These are phyloP conservation scores for Capricornis sumatraensis DNA, from an alignment of 2,113 vertebrate genomes.

Conservation along the genomic window DNA sequence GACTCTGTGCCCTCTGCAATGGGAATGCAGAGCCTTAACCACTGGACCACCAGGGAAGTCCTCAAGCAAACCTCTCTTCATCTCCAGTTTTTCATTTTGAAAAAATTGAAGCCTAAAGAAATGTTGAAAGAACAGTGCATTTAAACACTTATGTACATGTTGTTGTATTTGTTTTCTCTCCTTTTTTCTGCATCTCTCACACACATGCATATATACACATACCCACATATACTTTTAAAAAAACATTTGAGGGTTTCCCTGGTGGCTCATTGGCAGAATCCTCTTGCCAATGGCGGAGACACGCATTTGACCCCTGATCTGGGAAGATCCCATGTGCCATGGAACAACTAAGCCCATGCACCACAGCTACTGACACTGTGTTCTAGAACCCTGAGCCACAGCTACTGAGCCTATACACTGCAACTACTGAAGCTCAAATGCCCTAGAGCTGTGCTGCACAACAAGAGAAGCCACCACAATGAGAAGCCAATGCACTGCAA, in stretches of 20 bases:
- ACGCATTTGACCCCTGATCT: accelerated
- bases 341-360: background rate
- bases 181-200: background rate
- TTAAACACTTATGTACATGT: background rate
- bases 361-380: background rate
- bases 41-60: background rate
- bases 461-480: background rate
- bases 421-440: background rate
- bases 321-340: background rate
- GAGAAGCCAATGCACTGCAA: background rate
- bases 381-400: background rate
- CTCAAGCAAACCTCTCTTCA: background rate
- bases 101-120: background rate
- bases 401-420: background rate
- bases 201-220: background rate
- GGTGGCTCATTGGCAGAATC: background rate
- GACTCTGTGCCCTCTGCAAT: background rate
- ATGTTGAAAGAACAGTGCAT: background rate
- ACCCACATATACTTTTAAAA: background rate
- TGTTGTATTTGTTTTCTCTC: background rate
- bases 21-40: background rate
- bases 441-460: background rate
- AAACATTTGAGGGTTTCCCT: background rate
- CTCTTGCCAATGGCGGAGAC: background rate
- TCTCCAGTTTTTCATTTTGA: background rate